These are phyloP conservation scores for Pipistrellus kuhlii DNA, from an alignment of 2,797 vertebrate species.

Conservation along the genomic window DNA sequence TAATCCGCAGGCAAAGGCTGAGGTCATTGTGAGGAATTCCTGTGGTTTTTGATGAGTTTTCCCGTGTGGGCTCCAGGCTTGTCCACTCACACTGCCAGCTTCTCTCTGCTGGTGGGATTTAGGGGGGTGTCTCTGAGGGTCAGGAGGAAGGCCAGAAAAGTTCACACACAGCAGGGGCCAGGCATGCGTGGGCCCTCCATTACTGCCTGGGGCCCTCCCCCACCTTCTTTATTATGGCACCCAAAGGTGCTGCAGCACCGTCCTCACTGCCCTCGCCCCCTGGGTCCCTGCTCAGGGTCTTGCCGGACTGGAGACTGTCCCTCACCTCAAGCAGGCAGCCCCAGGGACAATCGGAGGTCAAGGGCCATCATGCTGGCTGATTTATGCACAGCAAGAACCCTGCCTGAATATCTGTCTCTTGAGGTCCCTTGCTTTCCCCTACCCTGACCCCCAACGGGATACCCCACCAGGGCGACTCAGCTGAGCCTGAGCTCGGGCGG, in stretches of 20 bases:
- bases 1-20: neutral
- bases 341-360: neutral
- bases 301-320: neutral
- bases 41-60: neutral
- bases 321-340: neutral
- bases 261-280: neutral
- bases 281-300: neutral
- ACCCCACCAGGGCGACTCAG: neutral
- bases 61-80: neutral
- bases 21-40: neutral
- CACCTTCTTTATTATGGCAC: neutral
- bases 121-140: neutral
- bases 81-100: neutral
- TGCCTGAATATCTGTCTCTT: no score
- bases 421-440: neutral
- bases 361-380: neutral
- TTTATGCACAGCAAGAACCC: neutral
- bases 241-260: neutral
- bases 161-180: accelerated
- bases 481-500: neutral
- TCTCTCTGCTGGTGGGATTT: neutral
- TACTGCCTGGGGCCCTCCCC: neutral
- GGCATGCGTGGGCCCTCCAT: neutral
- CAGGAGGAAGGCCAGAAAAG: neutral
- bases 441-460: no score